These are phyloP conservation scores for Nomada hirtipes DNA, from an alignment of 2,888 invertebrate species.

Conservation along the genomic window DNA sequence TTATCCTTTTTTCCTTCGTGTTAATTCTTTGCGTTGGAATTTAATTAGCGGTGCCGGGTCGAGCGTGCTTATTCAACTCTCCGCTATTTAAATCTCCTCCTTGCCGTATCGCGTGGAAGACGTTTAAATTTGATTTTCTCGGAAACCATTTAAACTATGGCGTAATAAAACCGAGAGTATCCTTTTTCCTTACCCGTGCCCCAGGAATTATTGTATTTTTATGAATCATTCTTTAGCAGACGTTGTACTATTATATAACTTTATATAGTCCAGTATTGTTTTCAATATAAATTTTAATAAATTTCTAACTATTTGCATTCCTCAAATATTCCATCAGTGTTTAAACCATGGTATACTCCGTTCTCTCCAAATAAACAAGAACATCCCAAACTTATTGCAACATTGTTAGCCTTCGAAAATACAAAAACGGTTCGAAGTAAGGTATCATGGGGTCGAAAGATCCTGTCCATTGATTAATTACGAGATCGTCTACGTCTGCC, in stretches of 20 bases:
- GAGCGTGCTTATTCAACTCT: slow-evolving; percentile 41
- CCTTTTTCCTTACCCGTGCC: background rate
- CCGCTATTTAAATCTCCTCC: slow-evolving; percentile 41
- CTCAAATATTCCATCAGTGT: no score
- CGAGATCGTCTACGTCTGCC: slow-evolving; percentile 2
- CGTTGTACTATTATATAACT: no score
- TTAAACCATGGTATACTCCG: no score
- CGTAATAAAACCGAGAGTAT: slow-evolving; percentile 26
- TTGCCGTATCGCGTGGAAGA: slow-evolving; percentile 35
- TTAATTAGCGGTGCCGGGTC: slow-evolving; percentile 36
- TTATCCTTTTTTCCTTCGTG: slow-evolving; percentile 35
- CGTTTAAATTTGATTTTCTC: slow-evolving; percentile 42
- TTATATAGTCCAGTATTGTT: no score
- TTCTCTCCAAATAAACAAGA: background rate
- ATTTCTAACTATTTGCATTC: no score
- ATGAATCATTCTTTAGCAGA: background rate
- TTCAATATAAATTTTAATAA: no score
- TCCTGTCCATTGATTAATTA: slow-evolving; percentile 24
- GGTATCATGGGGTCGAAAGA: background rate
- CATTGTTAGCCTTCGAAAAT: background rate
- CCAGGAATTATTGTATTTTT: slow-evolving; percentile 23
- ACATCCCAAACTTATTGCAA: background rate
- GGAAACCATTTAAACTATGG: slow-evolving; percentile 33
- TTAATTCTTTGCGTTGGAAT: slow-evolving; percentile 42
- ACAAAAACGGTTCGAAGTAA: background rate